phyloP scores from a whole-genome alignment of 2,888 invertebrate genomes.

The Epinotia brunnichana region DNA sequence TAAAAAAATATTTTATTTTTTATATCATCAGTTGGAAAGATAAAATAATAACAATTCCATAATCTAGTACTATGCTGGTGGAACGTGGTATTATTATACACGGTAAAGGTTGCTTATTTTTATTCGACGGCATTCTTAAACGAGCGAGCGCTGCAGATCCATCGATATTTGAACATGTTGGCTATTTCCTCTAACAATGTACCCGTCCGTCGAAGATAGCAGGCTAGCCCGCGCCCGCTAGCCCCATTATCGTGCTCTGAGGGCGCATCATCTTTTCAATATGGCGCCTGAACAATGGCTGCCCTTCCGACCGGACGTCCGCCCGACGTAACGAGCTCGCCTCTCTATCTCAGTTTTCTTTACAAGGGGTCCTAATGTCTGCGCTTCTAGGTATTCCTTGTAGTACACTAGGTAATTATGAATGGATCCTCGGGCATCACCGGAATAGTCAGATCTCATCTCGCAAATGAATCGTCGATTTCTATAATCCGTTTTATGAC shows the following conservation, averaged over 20 bases:
- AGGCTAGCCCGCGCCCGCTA: conserved; percentile 36
- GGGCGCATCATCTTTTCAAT: conserved; percentile 78
- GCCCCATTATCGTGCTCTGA: conserved; percentile 67
- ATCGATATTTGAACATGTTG: conserved; percentile 46
- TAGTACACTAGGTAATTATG: conserved; percentile 13
- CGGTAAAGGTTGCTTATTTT: conserved; percentile 30
- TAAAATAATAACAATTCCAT: conserved; percentile 1
- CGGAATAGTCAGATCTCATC: background rate
- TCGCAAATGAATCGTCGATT: background rate
- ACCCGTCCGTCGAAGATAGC: conserved; percentile 37
- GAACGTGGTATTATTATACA: conserved; percentile 21
- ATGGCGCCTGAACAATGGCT: conserved; percentile 73
- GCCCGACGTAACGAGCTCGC: conserved; percentile 70
- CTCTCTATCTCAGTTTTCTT: conserved; percentile 63
- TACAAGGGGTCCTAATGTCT: conserved; percentile 34
- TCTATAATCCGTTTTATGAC: background rate
- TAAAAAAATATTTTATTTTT: too few species aligned
- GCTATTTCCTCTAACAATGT: conserved; percentile 57
- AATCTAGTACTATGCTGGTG: background rate
- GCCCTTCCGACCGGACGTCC: conserved; percentile 73
- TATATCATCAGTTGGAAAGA: background rate
- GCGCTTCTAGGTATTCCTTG: conserved; percentile 29
- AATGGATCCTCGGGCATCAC: background rate
- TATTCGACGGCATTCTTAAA: conserved; percentile 29
- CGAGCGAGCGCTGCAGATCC: conserved; percentile 19